These are phyloP conservation scores for Mallotus villosus DNA, from an alignment of 2,797 vertebrate genomes.

Conservation along the genomic window DNA sequence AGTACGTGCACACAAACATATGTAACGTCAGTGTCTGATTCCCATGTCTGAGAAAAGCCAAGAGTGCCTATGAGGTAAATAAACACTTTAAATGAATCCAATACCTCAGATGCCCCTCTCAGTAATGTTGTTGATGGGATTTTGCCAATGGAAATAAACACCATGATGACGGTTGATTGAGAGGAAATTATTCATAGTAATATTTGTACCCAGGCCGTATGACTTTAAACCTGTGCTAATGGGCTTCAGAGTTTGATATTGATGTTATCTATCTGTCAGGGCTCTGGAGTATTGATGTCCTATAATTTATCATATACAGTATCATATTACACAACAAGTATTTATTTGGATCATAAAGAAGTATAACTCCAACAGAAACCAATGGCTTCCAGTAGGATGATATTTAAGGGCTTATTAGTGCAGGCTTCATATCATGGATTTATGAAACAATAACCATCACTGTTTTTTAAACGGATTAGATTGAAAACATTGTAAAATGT, in stretches of 20 bases:
- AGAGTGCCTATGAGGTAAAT: slow-evolving; percentile 37
- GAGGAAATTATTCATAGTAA: background rate
- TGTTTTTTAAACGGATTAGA: too few relatives aligned
- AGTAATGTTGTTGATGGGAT: background rate
- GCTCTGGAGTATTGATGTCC: too few relatives aligned
- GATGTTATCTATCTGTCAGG: background rate
- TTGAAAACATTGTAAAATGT: too few relatives aligned
- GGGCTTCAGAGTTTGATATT: slow-evolving; percentile 9
- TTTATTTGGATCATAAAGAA: too few relatives aligned
- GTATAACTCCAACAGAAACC: too few relatives aligned
- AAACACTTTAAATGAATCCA: slow-evolving; percentile 45
- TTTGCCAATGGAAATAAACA: slow-evolving; percentile 55
- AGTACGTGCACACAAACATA: background rate
- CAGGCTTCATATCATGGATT: too few relatives aligned
- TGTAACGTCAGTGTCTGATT: slow-evolving; percentile 2
- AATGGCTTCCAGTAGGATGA: too few relatives aligned
- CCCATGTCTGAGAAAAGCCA: slow-evolving; percentile 27
- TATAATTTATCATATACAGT: too few relatives aligned
- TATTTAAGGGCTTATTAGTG: too few relatives aligned
- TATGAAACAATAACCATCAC: too few relatives aligned
- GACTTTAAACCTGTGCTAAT: slow-evolving; percentile 24
- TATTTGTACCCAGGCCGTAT: slow-evolving; percentile 5
- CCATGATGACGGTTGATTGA: background rate
- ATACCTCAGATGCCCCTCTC: slow-evolving; percentile 23
- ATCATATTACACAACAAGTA: background rate